These are phyloP conservation scores for Drosophila varians DNA, from an alignment of 1,140 invertebrate species.

Conservation along the genomic window DNA sequence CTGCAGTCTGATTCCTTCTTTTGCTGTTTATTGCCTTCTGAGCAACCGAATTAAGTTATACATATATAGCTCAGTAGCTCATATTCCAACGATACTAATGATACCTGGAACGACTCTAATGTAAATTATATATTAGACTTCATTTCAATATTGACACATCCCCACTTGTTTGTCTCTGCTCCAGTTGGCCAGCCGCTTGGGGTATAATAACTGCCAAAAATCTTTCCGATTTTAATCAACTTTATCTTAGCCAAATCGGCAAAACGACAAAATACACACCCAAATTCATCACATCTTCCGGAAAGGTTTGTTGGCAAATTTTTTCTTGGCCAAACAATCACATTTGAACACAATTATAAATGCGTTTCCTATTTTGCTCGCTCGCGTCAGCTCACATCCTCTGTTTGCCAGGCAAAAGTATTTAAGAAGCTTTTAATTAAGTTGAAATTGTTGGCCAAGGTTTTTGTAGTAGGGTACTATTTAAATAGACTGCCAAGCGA, in stretches of 20 bases:
- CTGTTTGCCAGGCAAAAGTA: conserved; percentile 68
- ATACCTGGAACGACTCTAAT: no score
- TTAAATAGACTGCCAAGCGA: conserved; percentile 34
- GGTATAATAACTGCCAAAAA: conserved; percentile 81
- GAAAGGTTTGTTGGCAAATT: conserved; percentile 62
- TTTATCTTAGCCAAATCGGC: conserved; percentile 68
- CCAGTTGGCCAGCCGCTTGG: conserved; percentile 56
- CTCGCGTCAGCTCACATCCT: neutral
- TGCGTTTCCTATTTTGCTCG: conserved; percentile 26
- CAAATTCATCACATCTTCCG: neutral
- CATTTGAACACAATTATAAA: conserved; percentile 71
- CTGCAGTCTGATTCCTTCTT: conserved; percentile 28
- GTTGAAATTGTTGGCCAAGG: conserved; percentile 74
- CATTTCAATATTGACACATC: conserved; percentile 71
- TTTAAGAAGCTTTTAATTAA: conserved; percentile 82
- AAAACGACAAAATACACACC: no score
- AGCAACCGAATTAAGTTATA: no score
- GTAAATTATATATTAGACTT: neutral
- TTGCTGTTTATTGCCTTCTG: no score
- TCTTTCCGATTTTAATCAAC: conserved; percentile 82
- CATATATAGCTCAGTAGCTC: no score
- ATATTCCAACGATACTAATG: no score
- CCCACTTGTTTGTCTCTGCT: conserved; percentile 31
- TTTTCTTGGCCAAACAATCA: conserved; percentile 69
- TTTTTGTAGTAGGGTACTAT: conserved; percentile 4